phyloP scores from a whole-genome alignment of 2,888 invertebrate genomes.

The Meganola albula region DNA sequence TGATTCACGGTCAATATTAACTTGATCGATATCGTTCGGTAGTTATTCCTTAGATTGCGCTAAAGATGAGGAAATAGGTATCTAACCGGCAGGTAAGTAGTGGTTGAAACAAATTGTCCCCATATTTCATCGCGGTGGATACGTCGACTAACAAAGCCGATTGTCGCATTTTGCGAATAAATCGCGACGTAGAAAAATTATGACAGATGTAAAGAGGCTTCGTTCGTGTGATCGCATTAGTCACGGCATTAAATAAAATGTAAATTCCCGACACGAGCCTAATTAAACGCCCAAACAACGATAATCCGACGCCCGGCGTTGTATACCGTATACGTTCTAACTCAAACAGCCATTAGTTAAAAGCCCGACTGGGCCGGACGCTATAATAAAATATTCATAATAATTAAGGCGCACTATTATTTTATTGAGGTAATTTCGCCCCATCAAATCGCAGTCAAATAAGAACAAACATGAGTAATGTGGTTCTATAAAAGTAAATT shows the following conservation, averaged over 20 bases:
- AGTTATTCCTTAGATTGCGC: conserved; percentile 40
- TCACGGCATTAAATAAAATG: conserved; percentile 68
- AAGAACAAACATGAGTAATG: conserved; percentile 74
- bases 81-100: too few species aligned
- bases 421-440: conserved; percentile 63
- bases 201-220: conserved; percentile 65
- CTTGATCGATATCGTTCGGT: conserved; percentile 37
- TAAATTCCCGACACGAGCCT: conserved; percentile 50
- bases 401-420: conserved; percentile 55
- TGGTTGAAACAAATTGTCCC: conserved; percentile 59
- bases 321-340: conserved; percentile 37
- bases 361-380: conserved; percentile 24
- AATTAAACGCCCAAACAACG: conserved; percentile 57
- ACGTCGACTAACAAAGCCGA: conserved; percentile 54
- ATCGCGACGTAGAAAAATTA: conserved; percentile 76
- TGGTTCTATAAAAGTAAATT: conserved; percentile 75
- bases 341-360: conserved; percentile 43
- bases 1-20: conserved; percentile 45
- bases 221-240: conserved; percentile 51
- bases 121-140: conserved; percentile 50
- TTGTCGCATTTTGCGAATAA: conserved; percentile 66
- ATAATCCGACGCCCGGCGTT: conserved; percentile 47
- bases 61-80: conserved; percentile 43
- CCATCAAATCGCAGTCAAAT: conserved; percentile 68
- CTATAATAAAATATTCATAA: conserved; percentile 43